Evolutionary conservation across 2,113 vertebrate species (phyloP).

Genomic region (Suncus etruscus): DNA sequence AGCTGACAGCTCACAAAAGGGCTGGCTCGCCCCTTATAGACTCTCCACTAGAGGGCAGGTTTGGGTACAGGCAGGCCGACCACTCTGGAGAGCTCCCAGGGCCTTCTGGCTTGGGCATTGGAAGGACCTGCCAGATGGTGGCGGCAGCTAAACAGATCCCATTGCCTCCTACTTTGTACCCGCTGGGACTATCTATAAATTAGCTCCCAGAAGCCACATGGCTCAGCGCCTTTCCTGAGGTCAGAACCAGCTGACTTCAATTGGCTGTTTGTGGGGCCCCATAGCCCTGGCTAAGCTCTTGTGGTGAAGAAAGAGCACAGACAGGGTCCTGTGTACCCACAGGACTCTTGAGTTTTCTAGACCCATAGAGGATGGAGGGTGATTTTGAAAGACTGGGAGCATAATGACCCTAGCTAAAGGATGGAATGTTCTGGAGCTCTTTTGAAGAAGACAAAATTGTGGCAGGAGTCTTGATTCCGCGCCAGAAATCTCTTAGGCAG

Average conservation of each 20-base stretch:
- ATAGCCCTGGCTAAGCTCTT: neutral
- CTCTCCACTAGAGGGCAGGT: conserved; percentile 75
- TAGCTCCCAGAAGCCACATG: neutral
- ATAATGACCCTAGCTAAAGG: too few relatives aligned
- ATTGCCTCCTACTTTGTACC: neutral
- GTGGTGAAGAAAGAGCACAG: neutral
- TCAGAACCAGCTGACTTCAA: neutral
- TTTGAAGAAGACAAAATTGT: too few relatives aligned
- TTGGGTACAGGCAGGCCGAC: neutral
- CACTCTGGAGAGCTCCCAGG: neutral
- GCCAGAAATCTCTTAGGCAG: too few relatives aligned
- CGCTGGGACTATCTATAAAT: neutral
- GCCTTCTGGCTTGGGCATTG: neutral
- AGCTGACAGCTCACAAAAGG: neutral
- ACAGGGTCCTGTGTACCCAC: too few relatives aligned
- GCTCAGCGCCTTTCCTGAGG: neutral
- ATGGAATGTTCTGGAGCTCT: too few relatives aligned
- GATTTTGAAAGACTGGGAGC: neutral
- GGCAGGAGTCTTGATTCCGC: too few relatives aligned
- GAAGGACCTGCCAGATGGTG: too few relatives aligned
- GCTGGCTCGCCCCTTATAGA: conserved; percentile 7
- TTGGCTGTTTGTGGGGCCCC: neutral
- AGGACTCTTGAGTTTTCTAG: neutral
- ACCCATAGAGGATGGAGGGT: neutral
- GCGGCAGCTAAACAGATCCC: too few relatives aligned